Conservation (phyloP, 1,140 invertebrate species). For the Drosophila obscura region DNA sequence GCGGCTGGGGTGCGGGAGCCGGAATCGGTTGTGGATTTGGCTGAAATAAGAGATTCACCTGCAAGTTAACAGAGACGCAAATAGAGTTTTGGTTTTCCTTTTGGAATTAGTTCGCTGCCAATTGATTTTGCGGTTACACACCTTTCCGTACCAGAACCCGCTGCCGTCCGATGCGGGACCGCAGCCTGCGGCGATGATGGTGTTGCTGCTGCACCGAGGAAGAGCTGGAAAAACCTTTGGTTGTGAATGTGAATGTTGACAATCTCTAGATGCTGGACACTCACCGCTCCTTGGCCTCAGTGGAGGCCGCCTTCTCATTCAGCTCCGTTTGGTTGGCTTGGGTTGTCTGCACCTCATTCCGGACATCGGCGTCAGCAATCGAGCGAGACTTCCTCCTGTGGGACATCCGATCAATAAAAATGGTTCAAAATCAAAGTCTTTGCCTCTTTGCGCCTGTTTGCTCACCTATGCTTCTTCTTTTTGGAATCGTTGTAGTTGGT, state of each 20-base stretch:
- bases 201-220: slow-evolving; percentile 32
- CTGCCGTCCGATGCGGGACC: slow-evolving; percentile 35
- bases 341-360: slow-evolving; percentile 56
- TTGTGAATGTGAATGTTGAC: too few relatives aligned
- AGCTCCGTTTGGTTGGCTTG: slow-evolving; percentile 17
- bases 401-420: not conserved
- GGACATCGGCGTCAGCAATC: slow-evolving; percentile 46
- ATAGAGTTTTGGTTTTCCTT: slow-evolving; percentile 29
- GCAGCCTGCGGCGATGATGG: slow-evolving; percentile 21
- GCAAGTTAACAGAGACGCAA: slow-evolving; percentile 59
- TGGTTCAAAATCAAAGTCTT: not conserved
- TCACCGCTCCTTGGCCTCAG: slow-evolving; percentile 36
- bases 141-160: slow-evolving; percentile 60
- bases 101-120: slow-evolving; percentile 36
- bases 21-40: slow-evolving; percentile 53
- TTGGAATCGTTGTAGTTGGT: slow-evolving; percentile 66
- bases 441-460: not conserved
- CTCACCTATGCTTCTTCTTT: slow-evolving; percentile 59
- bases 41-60: slow-evolving; percentile 82
- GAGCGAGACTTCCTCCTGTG: slow-evolving; percentile 60
- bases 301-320: slow-evolving; percentile 22
- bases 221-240: not conserved
- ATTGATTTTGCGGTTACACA: slow-evolving; percentile 49
- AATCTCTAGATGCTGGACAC: not conserved
- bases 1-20: slow-evolving; percentile 48